A percentile compares a stretch with the other conserved stretches of the same genome.
phyloP scores from a whole-genome alignment of 2,797 vertebrate genomes.

The Lacerta agilis region DNA sequence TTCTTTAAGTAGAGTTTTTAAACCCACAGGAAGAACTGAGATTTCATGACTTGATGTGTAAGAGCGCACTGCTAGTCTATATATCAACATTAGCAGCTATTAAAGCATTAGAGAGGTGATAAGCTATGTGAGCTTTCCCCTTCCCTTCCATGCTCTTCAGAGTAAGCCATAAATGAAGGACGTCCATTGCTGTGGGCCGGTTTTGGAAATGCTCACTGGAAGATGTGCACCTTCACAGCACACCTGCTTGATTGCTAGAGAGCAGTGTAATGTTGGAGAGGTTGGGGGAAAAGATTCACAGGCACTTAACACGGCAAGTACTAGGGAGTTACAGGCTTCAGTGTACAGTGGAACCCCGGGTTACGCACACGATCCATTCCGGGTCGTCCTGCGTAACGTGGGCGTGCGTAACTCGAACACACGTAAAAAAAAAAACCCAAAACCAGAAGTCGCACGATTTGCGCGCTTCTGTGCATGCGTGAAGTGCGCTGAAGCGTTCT shows the following conservation, averaged over 20 bases:
- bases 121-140: neutral
- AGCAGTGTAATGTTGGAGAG: neutral
- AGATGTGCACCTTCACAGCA: too few species aligned
- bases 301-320: neutral
- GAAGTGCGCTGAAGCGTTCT: too few species aligned
- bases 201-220: neutral
- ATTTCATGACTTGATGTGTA: neutral
- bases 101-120: neutral
- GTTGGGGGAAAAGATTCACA: neutral
- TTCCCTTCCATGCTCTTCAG: neutral
- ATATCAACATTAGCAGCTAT: neutral
- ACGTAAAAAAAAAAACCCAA: too few species aligned
- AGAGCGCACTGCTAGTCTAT: neutral
- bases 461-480: too few species aligned
- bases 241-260: neutral
- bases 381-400: too few species aligned
- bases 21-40: neutral
- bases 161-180: neutral
- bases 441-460: too few species aligned
- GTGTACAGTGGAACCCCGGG: too few species aligned
- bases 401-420: too few species aligned
- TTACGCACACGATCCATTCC: too few species aligned
- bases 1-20: constrained; percentile 31
- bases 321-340: neutral
- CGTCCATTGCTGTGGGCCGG: neutral